Base-by-base conservation (phyloP, 1,140 invertebrate genomes). In the Bombus soroeensis region DNA sequence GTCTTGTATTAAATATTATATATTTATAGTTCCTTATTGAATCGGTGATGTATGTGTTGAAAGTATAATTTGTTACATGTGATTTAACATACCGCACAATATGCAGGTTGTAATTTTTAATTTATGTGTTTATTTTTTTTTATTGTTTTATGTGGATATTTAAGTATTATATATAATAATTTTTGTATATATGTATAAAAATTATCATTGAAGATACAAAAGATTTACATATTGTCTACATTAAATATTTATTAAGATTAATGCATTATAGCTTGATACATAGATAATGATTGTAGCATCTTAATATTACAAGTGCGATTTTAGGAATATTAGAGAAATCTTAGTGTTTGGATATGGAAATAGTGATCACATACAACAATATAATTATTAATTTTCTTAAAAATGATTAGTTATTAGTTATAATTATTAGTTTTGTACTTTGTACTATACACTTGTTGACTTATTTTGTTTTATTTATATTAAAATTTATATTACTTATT, bases 31-130 rank as follows among this genome's bases (percentile, higher is more conserved):
- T 80, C 34, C n/a, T 79, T 73, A 80, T 83, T 37, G 25, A 82
- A 59, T 37, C 15, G 53, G 28, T 12, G 34, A 66, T 3, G 22
- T 77, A 83, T 59, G 59, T 88, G 41, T 81, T 92, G 88, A 92
- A 89, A 32, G 70, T 80, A 89, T 66, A 92, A 89, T 90, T 88
- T 89, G 57, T 86, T 89, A 87, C 87, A 92, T 72, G 13, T 71
- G 37, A 64, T 83, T 64, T 28, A 53, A 81, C 66, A 85, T 87
- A 89, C 89, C 90, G 90, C 88, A 93, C 91, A 93, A 94, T 93
- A 92, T 87, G 87, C 84, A 92, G 89, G 88, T 88, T 90, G 88
- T 87, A 91, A 82, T 78, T 83, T 81, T 81, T 81, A 81, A 76
- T 64, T 77, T 81, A 25, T 41, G 25, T 28, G 32, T 66, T 66